Percentiles rank a stretch among this genome's conserved stretches.
Conservation (phyloP, 2,797 vertebrate species). For the Hozukius guyotensis region DNA sequence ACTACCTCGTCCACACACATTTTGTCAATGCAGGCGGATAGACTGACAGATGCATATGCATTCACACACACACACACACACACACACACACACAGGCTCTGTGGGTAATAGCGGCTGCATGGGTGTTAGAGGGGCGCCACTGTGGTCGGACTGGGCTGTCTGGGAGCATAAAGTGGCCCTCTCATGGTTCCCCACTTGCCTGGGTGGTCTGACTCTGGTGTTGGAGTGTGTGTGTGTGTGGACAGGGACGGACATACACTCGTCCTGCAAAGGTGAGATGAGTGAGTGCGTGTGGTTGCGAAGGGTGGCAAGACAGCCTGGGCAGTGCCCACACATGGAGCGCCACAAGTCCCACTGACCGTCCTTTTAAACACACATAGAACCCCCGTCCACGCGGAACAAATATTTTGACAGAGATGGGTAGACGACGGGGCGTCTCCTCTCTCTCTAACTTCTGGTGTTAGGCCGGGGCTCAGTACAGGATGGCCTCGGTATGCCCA, state of each 20-base stretch:
- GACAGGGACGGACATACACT: conserved; percentile 72
- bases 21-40: conserved; percentile 53
- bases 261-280: conserved; percentile 72
- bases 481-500: conserved; percentile 62
- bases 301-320: conserved; percentile 62
- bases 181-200: conserved; percentile 78
- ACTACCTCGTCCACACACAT: conserved; percentile 63
- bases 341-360: conserved; percentile 64
- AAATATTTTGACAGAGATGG: conserved; percentile 82
- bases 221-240: conserved; percentile 50
- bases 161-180: conserved; percentile 84
- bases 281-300: conserved; percentile 73
- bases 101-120: conserved; percentile 78
- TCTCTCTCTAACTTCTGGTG: conserved; percentile 60
- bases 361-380: conserved; percentile 47
- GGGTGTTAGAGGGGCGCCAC: conserved; percentile 85
- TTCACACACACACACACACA: neutral
- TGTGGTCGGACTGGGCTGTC: conserved; percentile 80
- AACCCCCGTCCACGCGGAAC: conserved; percentile 48
- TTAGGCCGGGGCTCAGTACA: conserved; percentile 45
- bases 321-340: conserved; percentile 80
- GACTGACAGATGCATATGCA: conserved; percentile 51
- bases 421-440: conserved; percentile 74
- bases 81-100: conserved; percentile 24
- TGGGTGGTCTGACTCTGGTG: conserved; percentile 82